These are phyloP conservation scores for Pseudomugil tenellus DNA, from an alignment of 2,797 vertebrate species.

Conservation along the genomic window DNA sequence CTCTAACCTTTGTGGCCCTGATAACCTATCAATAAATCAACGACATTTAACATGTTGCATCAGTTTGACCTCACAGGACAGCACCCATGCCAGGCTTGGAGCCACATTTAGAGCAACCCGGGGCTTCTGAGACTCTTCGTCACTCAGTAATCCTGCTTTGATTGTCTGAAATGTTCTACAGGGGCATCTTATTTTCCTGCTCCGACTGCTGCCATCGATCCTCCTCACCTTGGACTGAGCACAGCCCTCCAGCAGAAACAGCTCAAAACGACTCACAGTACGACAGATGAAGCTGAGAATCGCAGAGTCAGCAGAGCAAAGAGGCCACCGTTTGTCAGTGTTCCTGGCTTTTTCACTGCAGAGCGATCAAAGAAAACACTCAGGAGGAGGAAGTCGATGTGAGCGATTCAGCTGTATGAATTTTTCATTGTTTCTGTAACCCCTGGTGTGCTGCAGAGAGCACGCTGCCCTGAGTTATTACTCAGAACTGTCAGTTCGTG, in stretches of 20 bases:
- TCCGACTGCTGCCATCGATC: conserved; percentile 7
- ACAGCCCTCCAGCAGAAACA: conserved; percentile 13
- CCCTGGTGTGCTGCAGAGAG: conserved; percentile 12
- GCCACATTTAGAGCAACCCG: background rate
- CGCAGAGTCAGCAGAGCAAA: conserved; percentile 4
- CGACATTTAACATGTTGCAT: background rate
- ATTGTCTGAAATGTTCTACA: background rate
- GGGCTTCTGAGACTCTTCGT: background rate
- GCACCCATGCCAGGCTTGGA: background rate
- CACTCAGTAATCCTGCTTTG: conserved; percentile 1
- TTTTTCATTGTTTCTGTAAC: conserved; percentile 28
- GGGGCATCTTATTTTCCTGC: conserved; percentile 9
- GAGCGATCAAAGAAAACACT: conserved; percentile 24
- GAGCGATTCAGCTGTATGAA: conserved; percentile 20
- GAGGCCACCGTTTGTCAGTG: background rate
- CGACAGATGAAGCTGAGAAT: conserved; percentile 10
- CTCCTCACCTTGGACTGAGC: conserved; percentile 13
- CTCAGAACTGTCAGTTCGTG: conserved; percentile 4
- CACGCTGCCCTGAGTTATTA: background rate
- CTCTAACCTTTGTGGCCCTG: too few species aligned
- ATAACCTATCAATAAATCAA: too few species aligned
- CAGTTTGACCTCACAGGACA: background rate
- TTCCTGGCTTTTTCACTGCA: background rate
- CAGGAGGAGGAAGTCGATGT: conserved; percentile 15
- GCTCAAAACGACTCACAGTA: conserved; percentile 4